Evolutionary conservation across 1,140 invertebrate species (phyloP), one percentile per base, ranked within the genome.

Genomic region (Zaprionus vittiger): DNA sequence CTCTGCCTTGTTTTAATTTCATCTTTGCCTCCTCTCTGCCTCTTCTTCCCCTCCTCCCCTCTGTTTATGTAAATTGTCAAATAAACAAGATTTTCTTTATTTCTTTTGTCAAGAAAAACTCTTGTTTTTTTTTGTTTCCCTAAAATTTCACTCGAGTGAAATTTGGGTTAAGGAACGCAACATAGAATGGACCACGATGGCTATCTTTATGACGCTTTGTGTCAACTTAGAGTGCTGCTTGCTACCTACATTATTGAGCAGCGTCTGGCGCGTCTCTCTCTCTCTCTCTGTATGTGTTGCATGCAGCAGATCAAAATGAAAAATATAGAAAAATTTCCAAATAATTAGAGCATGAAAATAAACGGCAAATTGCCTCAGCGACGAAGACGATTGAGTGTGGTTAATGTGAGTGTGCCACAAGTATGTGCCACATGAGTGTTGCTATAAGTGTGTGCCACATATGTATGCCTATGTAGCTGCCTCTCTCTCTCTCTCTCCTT

Each of bases 261-360:
- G 41, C 41, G 7, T n/a, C 47, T 34, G 20, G 1, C 9, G n/a
- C 38, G 38, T 7, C n/a, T 34, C 31, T 7, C 6, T 28, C 28
- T 28, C 28, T 47, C 14, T 49, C n/a, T 20, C 2, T 20, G 4
- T 22, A 0, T 52, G 24, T 84, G 90, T 89, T 90, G 86, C 85
- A 91, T 85, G 84, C 80, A 74, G 77, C 74, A 62, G 70, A 80
- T 69, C 59, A 81, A 90, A 81, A 81, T 71, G 81, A 85, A 79
- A 68, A 76, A 71, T 34, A 49, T 47, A 60, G 31, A 71, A 69
- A 89, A 81, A 89, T 89, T 89, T 89, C 85, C 85, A 89, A 89
- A 89, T 89, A 89, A 89, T 89, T 89, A 89, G 85, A 89, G 85
- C 85, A 79, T 89, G 85, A 89, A 90, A 89, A 90, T 90, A 82